Conservation (phyloP, 2,113 vertebrate species). For the Planiliza haematocheilus region DNA sequence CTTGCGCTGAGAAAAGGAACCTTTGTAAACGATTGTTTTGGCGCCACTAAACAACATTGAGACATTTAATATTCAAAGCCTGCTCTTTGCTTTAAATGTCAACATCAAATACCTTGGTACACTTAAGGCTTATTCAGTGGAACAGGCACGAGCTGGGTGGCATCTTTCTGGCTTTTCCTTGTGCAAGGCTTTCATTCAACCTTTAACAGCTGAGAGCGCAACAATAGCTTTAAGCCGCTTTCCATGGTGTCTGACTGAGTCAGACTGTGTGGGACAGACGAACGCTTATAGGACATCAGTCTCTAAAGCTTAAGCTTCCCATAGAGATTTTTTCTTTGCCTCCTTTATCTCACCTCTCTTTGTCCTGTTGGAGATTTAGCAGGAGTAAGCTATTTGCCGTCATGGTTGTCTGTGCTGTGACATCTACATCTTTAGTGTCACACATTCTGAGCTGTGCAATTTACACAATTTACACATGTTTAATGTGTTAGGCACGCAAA, state of each 20-base stretch:
- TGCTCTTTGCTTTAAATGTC: conserved; percentile 64
- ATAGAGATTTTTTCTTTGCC: conserved; percentile 67
- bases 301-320: conserved; percentile 71
- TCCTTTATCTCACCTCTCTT: conserved; percentile 72
- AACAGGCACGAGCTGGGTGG: conserved; percentile 34
- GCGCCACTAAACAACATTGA: conserved; percentile 28
- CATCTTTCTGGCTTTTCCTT: conserved; percentile 35
- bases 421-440: conserved; percentile 65
- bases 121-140: conserved; percentile 44
- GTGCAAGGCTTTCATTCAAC: conserved; percentile 54
- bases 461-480: background rate
- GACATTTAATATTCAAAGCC: conserved; percentile 45
- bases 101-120: conserved; percentile 49
- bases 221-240: conserved; percentile 78
- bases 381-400: conserved; percentile 65
- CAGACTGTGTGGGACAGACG: conserved; percentile 64
- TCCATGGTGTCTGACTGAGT: conserved; percentile 71
- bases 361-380: conserved; percentile 66
- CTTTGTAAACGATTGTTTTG: conserved; percentile 27
- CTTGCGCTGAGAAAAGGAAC: conserved; percentile 1
- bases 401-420: conserved; percentile 63
- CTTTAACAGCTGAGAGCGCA: conserved; percentile 66
- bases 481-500: background rate
- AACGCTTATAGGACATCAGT: conserved; percentile 70
- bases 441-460: conserved; percentile 16